Conservation (phyloP, 2,888 invertebrate species). For the Polyploca ridens region DNA sequence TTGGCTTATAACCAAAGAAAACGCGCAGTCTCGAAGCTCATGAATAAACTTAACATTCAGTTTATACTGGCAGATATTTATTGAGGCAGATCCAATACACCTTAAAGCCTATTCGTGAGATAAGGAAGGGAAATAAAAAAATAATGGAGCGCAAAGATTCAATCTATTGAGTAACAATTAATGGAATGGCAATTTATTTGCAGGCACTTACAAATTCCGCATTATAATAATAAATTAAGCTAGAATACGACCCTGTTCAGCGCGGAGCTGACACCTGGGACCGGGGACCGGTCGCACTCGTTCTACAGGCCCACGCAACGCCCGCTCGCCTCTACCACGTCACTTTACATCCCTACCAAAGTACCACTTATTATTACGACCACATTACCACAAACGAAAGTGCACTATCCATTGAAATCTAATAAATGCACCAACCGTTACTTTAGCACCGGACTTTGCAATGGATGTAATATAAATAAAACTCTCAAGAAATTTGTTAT, state of each 20-base stretch:
- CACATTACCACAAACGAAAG: slow-evolving; percentile 10
- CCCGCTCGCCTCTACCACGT: slow-evolving; percentile 49
- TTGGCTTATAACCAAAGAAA: slow-evolving; percentile 8
- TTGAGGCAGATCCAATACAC: neutral
- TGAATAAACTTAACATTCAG: slow-evolving; percentile 2
- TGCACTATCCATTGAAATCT: slow-evolving; percentile 28
- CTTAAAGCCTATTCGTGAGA: neutral
- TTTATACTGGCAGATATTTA: slow-evolving; percentile 3
- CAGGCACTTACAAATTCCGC: slow-evolving; percentile 9
- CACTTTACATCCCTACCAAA: slow-evolving; percentile 34
- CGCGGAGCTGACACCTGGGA: slow-evolving; percentile 66
- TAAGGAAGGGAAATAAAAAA: neutral
- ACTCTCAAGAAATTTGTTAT: slow-evolving; percentile 11
- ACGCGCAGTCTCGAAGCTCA: neutral
- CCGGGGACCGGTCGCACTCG: slow-evolving; percentile 77
- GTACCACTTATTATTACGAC: slow-evolving; percentile 21
- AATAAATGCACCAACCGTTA: neutral
- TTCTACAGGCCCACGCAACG: slow-evolving; percentile 77
- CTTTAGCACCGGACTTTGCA: slow-evolving; percentile 20
- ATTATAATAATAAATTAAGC: slow-evolving; percentile 41
- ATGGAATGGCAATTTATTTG: slow-evolving; percentile 10
- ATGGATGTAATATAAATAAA: slow-evolving; percentile 27
- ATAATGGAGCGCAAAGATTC: neutral
- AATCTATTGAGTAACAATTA: slow-evolving; percentile 6
- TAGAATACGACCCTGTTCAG: slow-evolving; percentile 60